A percentile compares a stretch with the other conserved stretches of the same genome.
Evolutionary conservation across 2,888 invertebrate genomes (phyloP).

Genomic region (Amphiduros pacificus): DNA sequence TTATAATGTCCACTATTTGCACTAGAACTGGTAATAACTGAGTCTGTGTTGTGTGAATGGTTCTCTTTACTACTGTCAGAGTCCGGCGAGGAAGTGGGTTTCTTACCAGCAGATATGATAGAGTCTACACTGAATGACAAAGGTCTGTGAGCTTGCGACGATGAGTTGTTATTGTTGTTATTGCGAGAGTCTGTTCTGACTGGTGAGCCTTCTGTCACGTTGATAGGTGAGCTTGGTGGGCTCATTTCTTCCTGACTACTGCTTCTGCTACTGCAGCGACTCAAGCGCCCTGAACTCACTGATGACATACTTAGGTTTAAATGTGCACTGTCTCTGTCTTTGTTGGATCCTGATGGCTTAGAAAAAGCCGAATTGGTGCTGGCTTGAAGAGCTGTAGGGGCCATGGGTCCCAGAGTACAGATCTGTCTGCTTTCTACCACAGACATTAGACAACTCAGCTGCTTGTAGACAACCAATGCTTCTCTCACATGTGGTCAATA

Average conservation of each 20-base stretch:
- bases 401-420: background rate
- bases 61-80: background rate
- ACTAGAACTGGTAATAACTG: background rate
- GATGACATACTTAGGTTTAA: too few relatives aligned
- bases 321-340: background rate
- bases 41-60: background rate
- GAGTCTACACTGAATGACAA: conserved; percentile 12
- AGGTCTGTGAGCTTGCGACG: background rate
- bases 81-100: background rate
- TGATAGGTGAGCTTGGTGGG: background rate
- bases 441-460: too few relatives aligned
- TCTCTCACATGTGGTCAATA: background rate
- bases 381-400: conserved; percentile 8
- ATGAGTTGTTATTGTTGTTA: background rate
- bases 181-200: background rate
- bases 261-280: too few relatives aligned
- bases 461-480: background rate
- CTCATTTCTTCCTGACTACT: too few relatives aligned
- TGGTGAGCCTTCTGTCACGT: background rate
- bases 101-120: conserved; percentile 1
- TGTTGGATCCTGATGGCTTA: background rate
- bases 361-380: conserved; percentile 13
- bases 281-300: too few relatives aligned
- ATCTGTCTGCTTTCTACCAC: background rate
- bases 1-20: too few relatives aligned